Percentiles rank a stretch among this genome's conserved stretches.
Evolutionary conservation across 2,113 vertebrate species (phyloP).

Genomic region (Steatornis caripensis): DNA sequence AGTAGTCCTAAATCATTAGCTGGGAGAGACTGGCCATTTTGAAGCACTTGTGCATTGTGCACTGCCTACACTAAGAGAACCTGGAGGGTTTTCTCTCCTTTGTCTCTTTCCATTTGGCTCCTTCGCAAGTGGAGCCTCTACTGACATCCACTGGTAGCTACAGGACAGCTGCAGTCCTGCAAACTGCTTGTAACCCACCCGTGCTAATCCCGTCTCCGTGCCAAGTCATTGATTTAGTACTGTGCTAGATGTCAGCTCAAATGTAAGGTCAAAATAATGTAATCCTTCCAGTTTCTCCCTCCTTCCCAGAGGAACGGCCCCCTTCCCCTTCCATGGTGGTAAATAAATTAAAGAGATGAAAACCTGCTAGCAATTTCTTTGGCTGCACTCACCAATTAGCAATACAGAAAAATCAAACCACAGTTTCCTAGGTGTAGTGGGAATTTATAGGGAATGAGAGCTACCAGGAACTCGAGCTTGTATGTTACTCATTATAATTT

Average conservation of each 20-base stretch:
- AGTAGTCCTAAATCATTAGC: background rate
- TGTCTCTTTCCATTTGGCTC: constrained; percentile 19
- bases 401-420: constrained; percentile 42
- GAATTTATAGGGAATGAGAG: constrained; percentile 22
- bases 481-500: constrained; percentile 7
- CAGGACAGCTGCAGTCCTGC: background rate
- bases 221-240: constrained; percentile 62
- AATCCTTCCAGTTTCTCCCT: constrained; percentile 40
- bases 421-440: constrained; percentile 48
- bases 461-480: constrained; percentile 20
- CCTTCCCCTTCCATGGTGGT: constrained; percentile 15
- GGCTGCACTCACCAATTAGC: constrained; percentile 17
- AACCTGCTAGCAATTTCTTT: constrained; percentile 46
- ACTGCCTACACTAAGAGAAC: background rate
- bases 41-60: background rate
- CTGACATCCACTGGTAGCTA: constrained; percentile 66
- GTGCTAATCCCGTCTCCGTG: constrained; percentile 25
- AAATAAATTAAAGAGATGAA: constrained; percentile 60
- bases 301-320: constrained; percentile 6
- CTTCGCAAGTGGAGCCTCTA: constrained; percentile 27
- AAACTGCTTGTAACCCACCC: constrained; percentile 3
- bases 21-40: background rate
- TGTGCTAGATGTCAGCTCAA: constrained; percentile 33
- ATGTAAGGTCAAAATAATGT: constrained; percentile 58
- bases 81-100: constrained; percentile 4